Percentiles rank a stretch among this genome's conserved stretches.
phyloP scores from a whole-genome alignment of 2,888 invertebrate species.

The Oxytorus armatus region DNA sequence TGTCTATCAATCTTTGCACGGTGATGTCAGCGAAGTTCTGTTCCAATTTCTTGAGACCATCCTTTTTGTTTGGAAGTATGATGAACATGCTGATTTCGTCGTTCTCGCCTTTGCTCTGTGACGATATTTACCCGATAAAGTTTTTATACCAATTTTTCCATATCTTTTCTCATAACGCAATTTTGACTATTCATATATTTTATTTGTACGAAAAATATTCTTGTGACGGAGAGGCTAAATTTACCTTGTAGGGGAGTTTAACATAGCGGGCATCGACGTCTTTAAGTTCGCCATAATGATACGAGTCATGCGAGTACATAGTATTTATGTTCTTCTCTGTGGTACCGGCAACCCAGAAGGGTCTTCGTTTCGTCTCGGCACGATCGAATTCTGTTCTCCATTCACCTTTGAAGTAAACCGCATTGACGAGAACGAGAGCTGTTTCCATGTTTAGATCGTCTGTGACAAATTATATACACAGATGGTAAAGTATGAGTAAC shows the following conservation, averaged over 20 bases:
- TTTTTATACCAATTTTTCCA: neutral
- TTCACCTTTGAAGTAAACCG: conserved; percentile 93
- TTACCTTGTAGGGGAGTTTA: conserved; percentile 89
- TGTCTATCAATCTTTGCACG: conserved; percentile 3
- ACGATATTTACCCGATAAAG: too few relatives aligned
- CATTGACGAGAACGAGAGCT: conserved; percentile 91
- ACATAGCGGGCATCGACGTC: conserved; percentile 87
- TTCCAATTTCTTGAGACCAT: conserved; percentile 25
- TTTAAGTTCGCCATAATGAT: conserved; percentile 84
- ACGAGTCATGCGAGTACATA: conserved; percentile 88
- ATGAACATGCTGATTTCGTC: conserved; percentile 51
- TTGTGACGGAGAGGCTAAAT: neutral
- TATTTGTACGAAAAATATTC: too few relatives aligned
- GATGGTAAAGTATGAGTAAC: too few relatives aligned
- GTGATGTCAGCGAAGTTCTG: conserved; percentile 33
- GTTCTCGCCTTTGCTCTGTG: conserved; percentile 7
- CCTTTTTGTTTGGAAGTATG: conserved; percentile 42
- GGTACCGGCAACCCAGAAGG: conserved; percentile 87
- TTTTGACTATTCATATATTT: too few relatives aligned
- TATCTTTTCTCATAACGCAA: too few relatives aligned
- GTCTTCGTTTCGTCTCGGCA: conserved; percentile 86
- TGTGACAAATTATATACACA: conserved; percentile 67
- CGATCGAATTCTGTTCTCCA: conserved; percentile 90
- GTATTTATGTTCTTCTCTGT: conserved; percentile 88
- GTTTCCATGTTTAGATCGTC: conserved; percentile 86